Evolutionary conservation across 2,797 vertebrate species (phyloP).

Genomic region (Catamblyrhynchus diadema): DNA sequence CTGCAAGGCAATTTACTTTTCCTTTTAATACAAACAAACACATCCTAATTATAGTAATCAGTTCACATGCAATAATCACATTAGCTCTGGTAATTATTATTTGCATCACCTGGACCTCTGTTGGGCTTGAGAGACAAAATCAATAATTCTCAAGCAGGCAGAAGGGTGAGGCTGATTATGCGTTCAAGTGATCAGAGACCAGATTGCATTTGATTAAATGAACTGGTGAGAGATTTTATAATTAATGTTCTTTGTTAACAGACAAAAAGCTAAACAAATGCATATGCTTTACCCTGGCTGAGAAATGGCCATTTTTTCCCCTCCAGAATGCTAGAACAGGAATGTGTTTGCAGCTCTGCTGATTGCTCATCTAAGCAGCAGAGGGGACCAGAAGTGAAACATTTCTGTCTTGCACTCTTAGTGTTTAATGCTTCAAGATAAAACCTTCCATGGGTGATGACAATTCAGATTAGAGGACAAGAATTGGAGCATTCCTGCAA

Average conservation of each 20-base stretch:
- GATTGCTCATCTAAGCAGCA: background rate
- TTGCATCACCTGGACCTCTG: constrained; percentile 63
- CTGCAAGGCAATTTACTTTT: constrained; percentile 39
- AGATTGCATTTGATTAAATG: constrained; percentile 68
- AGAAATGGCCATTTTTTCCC: background rate
- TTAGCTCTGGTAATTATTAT: constrained; percentile 72
- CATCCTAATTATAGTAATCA: constrained; percentile 70
- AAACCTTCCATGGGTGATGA: background rate
- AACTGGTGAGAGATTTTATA: constrained; percentile 48
- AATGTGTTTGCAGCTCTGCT: background rate
- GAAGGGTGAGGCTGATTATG: constrained; percentile 63
- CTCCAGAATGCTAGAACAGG: background rate
- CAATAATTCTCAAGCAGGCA: constrained; percentile 68
- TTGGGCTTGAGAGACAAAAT: constrained; percentile 71
- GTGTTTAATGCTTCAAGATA: background rate
- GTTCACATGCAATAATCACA: constrained; percentile 64
- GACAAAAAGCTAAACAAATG: constrained; percentile 24
- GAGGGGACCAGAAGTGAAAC: background rate
- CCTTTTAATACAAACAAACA: constrained; percentile 50
- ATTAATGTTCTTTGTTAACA: constrained; percentile 55
- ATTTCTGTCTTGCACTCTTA: background rate
- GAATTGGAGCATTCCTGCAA: background rate
- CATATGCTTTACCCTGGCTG: background rate
- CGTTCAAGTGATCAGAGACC: constrained; percentile 66
- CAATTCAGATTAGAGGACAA: background rate